Evolutionary conservation across 30 jellyfish, hydroid and myxozoan genomes (phyloP).

Genomic region (Chrysaora quinquecirrha): DNA sequence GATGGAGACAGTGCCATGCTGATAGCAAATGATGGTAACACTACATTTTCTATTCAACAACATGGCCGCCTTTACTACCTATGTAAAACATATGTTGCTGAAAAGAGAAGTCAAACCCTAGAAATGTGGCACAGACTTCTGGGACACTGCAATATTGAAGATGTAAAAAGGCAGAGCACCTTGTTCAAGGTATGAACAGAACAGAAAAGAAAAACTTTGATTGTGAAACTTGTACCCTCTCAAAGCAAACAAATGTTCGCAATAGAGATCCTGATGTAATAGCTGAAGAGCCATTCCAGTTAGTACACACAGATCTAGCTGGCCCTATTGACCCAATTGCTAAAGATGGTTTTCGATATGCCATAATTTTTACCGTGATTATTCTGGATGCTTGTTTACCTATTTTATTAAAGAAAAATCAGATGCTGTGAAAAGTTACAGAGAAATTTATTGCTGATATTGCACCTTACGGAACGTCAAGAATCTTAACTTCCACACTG

Average conservation of each 20-base stretch:
- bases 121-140: conserved; percentile 45
- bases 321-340: conserved; percentile 50
- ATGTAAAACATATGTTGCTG: not conserved
- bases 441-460: conserved; percentile 43
- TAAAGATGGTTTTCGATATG: conserved; percentile 28
- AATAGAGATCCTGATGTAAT: conserved; percentile 39
- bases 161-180: conserved; percentile 42
- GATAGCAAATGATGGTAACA: conserved; percentile 43
- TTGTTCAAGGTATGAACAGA: conserved; percentile 36
- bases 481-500: conserved; percentile 17
- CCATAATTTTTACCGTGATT: conserved; percentile 31
- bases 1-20: conserved; percentile 21
- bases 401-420: conserved; percentile 19
- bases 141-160: conserved; percentile 59
- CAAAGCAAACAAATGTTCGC: conserved; percentile 27
- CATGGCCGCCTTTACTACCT: conserved; percentile 38
- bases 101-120: conserved; percentile 14
- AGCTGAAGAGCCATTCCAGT: conserved; percentile 23
- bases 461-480: conserved; percentile 46
- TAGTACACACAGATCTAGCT: conserved; percentile 36
- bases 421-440: conserved; percentile 24
- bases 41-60: conserved; percentile 52
- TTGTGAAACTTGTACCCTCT: conserved; percentile 48
- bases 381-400: conserved; percentile 29
- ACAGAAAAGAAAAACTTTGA: conserved; percentile 18